Conservation (phyloP, 2,113 vertebrate species). For the Orientallactaga bullata region DNA sequence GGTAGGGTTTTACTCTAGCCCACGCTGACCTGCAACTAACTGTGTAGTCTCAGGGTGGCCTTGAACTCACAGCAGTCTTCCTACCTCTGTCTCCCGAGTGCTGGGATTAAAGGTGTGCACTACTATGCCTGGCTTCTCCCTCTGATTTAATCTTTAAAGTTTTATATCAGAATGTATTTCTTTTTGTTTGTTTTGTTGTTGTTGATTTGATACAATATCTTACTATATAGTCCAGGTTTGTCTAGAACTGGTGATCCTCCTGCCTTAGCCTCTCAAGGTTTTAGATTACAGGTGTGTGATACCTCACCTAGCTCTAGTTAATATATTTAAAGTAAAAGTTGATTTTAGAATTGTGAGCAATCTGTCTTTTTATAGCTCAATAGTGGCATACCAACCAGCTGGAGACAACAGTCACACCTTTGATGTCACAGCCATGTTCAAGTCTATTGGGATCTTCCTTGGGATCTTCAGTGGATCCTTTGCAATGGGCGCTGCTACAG, state of each 20-base stretch:
- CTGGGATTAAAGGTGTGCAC: too few species aligned
- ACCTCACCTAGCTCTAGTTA: background rate
- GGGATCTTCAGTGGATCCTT: conserved; percentile 99
- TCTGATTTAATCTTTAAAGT: conserved; percentile 47
- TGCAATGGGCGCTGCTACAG: conserved; percentile 96
- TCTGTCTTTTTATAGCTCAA: conserved; percentile 90
- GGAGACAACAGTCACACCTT: conserved; percentile 98
- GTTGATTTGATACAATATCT: background rate
- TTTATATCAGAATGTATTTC: background rate
- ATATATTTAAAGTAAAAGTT: conserved; percentile 56
- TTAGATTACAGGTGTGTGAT: background rate
- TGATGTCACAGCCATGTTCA: conserved; percentile 95
- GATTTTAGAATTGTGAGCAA: conserved; percentile 28
- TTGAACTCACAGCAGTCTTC: too few species aligned
- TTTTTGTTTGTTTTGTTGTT: background rate
- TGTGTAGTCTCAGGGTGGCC: too few species aligned
- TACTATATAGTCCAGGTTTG: background rate
- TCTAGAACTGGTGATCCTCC: background rate
- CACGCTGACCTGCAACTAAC: too few species aligned
- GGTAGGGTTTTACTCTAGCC: too few species aligned
- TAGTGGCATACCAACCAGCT: conserved; percentile 95
- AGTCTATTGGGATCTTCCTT: conserved; percentile 96
- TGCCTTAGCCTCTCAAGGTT: background rate
- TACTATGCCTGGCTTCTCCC: background rate
- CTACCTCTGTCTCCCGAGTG: too few species aligned